Conservation (phyloP, 2,113 vertebrate species). For the Mormyrus iriodes region DNA sequence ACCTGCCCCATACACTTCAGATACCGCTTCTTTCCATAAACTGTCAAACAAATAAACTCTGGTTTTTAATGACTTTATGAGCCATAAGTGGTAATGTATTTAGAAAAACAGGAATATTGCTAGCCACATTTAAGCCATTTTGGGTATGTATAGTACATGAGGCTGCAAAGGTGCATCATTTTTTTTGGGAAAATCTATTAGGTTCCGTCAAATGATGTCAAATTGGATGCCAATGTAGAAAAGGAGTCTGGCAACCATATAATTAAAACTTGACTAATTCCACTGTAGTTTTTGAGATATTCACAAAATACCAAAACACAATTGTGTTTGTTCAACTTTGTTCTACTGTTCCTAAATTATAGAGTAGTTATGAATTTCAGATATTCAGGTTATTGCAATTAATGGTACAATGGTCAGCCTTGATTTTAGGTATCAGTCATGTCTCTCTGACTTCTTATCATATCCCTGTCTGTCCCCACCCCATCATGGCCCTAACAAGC, state of each 20-base stretch:
- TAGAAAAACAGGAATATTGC: neutral
- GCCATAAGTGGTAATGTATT: neutral
- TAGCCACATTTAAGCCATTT: neutral
- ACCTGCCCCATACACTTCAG: neutral
- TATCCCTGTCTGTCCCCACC: neutral
- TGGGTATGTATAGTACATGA: neutral
- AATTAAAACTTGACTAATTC: neutral
- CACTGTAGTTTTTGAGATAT: neutral
- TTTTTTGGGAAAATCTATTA: neutral
- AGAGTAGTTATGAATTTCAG: neutral
- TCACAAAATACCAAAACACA: neutral
- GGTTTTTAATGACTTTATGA: too few relatives aligned
- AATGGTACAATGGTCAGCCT: neutral
- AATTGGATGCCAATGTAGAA: neutral
- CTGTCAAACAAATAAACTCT: too few relatives aligned
- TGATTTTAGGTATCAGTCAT: neutral
- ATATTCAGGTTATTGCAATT: neutral
- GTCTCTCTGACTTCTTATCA: neutral
- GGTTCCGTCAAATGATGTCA: neutral
- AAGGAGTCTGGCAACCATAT: neutral
- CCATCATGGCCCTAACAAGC: neutral
- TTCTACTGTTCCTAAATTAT: too few relatives aligned
- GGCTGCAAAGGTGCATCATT: neutral
- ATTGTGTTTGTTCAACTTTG: too few relatives aligned
- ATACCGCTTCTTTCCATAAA: too few relatives aligned